Evolutionary conservation across 2,888 invertebrate genomes (phyloP).

Genomic region (Ypsolopha sequella): DNA sequence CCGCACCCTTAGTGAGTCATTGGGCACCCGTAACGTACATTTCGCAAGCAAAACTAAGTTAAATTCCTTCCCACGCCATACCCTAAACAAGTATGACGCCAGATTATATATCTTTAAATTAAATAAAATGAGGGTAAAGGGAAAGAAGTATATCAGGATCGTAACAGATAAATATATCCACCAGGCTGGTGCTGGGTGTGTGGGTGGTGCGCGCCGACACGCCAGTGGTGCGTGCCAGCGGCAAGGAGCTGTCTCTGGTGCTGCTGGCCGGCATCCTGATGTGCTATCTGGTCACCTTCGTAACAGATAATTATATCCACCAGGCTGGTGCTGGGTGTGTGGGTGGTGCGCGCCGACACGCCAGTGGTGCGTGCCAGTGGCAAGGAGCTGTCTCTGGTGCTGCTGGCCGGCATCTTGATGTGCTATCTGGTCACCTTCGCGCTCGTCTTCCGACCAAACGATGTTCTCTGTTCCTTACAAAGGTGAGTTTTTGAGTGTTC

Average conservation of each 20-base stretch:
- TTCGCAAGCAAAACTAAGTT: too few relatives aligned
- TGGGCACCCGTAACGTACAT: too few relatives aligned
- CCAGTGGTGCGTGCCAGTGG: conserved; percentile 97
- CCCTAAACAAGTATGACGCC: too few relatives aligned
- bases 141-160: too few relatives aligned
- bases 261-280: conserved; percentile 90
- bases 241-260: conserved; percentile 90
- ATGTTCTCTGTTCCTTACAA: conserved; percentile 91
- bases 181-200: conserved; percentile 76
- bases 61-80: too few relatives aligned
- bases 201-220: conserved; percentile 90
- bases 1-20: too few relatives aligned
- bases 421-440: conserved; percentile 95
- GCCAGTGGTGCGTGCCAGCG: conserved; percentile 95
- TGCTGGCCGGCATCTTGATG: conserved; percentile 89
- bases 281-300: conserved; percentile 94
- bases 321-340: conserved; percentile 79
- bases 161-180: neutral
- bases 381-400: conserved; percentile 89
- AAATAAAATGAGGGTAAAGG: too few relatives aligned
- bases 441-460: conserved; percentile 87
- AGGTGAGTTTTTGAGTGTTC: conserved; percentile 65
- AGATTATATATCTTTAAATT: too few relatives aligned
- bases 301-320: too few relatives aligned
- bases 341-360: conserved; percentile 88